Conservation (phyloP, 2,888 invertebrate species). For the Leptopilina syphax region DNA sequence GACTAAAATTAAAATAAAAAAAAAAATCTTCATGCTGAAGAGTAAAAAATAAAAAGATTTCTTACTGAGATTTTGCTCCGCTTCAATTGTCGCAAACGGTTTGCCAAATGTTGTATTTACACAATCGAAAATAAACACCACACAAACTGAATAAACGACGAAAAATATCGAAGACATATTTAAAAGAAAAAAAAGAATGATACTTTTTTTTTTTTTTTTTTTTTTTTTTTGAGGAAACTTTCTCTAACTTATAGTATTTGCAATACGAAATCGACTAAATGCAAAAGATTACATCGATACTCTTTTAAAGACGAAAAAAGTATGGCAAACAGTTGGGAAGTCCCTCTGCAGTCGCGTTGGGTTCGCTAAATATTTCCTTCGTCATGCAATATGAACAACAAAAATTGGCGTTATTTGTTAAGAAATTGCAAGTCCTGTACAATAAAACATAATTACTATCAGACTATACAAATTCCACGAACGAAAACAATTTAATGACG, state of each 20-base stretch:
- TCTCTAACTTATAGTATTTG: not conserved
- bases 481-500: conserved; percentile 30
- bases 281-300: not conserved
- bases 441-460: conserved; percentile 21
- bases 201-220: not conserved
- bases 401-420: conserved; percentile 22
- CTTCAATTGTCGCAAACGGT: not conserved
- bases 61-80: not conserved
- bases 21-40: not conserved
- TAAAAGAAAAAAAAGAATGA: not conserved
- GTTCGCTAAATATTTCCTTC: conserved; percentile 6
- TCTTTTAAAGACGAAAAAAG: conserved; percentile 31
- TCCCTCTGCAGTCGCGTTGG: conserved; percentile 5
- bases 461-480: conserved; percentile 4
- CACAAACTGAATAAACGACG: not conserved
- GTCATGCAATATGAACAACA: conserved; percentile 9
- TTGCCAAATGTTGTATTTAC: not conserved
- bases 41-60: not conserved
- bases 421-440: not conserved
- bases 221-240: not conserved
- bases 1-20: not conserved
- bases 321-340: conserved; percentile 15
- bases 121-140: not conserved
- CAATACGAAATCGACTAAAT: conserved; percentile 15
- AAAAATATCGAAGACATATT: not conserved